These are phyloP conservation scores for Corvus cornix DNA, from an alignment of 2,113 vertebrate genomes.

Conservation along the genomic window DNA sequence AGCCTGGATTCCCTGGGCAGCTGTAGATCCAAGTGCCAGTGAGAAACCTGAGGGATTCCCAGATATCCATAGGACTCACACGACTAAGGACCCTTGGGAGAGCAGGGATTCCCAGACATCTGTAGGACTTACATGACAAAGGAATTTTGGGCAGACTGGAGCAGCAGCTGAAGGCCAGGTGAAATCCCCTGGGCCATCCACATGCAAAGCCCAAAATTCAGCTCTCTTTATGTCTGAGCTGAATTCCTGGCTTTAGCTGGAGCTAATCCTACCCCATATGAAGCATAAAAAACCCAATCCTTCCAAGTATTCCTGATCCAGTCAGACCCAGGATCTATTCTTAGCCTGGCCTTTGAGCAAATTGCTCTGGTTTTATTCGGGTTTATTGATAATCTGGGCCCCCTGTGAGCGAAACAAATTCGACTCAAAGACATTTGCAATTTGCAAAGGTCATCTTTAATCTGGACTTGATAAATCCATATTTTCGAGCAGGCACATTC, in stretches of 20 bases:
- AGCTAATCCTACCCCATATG: background rate
- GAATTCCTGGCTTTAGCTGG: background rate
- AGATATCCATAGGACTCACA: background rate
- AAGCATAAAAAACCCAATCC: slow-evolving; percentile 8
- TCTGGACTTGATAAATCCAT: background rate
- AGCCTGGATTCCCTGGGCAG: background rate
- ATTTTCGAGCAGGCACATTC: background rate
- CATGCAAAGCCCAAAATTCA: background rate
- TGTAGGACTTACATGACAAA: background rate
- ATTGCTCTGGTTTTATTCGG: background rate
- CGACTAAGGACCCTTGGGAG: background rate
- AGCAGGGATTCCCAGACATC: background rate
- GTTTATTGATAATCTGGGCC: background rate
- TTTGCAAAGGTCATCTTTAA: background rate
- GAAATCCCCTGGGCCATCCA: background rate
- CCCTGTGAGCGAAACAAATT: background rate
- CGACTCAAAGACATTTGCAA: background rate
- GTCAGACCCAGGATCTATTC: background rate
- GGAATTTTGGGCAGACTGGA: background rate
- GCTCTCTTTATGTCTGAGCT: background rate
- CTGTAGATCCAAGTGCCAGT: no score
- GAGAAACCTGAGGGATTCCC: background rate
- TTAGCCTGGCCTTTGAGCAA: background rate
- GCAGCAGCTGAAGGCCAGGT: background rate
- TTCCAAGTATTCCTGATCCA: background rate